A percentile compares a stretch with the other conserved stretches of the same genome.
Evolutionary conservation across 2,888 invertebrate species (phyloP).

Genomic region (Conchocele bisecta): DNA sequence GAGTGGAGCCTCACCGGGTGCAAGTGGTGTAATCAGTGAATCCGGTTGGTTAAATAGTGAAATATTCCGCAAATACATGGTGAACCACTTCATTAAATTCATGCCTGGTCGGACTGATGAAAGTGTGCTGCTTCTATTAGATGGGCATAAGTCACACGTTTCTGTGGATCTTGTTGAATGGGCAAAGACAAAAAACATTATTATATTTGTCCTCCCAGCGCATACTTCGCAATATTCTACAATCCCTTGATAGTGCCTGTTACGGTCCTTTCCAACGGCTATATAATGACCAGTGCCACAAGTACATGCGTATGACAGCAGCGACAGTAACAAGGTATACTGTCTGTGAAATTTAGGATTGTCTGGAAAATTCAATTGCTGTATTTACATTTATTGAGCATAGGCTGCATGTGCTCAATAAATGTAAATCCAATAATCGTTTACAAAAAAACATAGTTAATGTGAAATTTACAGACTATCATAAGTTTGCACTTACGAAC

Average conservation of each 20-base stretch:
- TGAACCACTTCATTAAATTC: conserved; percentile 41
- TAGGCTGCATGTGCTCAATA: no score
- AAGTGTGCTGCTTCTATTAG: conserved; percentile 17
- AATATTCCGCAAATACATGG: conserved; percentile 33
- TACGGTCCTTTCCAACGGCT: conserved; percentile 43
- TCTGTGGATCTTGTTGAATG: conserved; percentile 31
- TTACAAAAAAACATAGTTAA: no score
- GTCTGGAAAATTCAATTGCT: no score
- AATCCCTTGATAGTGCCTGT: conserved; percentile 40
- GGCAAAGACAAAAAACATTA: conserved; percentile 18
- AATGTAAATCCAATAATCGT: no score
- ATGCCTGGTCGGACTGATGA: conserved; percentile 20
- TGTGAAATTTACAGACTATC: no score
- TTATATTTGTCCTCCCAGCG: conserved; percentile 30
- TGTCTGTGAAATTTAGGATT: no score
- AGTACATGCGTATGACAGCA: conserved; percentile 15
- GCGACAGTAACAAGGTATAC: conserved; percentile 20
- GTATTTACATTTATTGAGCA: no score
- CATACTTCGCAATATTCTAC: conserved; percentile 37
- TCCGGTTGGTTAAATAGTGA: conserved; percentile 47
- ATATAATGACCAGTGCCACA: conserved; percentile 35
- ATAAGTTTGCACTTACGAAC: no score
- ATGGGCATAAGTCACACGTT: conserved; percentile 29
- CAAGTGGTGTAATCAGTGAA: conserved; percentile 19
- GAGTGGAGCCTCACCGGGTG: conserved; percentile 25